phyloP scores from a whole-genome alignment of 2,113 vertebrate genomes.

The Phaetusa simplex region DNA sequence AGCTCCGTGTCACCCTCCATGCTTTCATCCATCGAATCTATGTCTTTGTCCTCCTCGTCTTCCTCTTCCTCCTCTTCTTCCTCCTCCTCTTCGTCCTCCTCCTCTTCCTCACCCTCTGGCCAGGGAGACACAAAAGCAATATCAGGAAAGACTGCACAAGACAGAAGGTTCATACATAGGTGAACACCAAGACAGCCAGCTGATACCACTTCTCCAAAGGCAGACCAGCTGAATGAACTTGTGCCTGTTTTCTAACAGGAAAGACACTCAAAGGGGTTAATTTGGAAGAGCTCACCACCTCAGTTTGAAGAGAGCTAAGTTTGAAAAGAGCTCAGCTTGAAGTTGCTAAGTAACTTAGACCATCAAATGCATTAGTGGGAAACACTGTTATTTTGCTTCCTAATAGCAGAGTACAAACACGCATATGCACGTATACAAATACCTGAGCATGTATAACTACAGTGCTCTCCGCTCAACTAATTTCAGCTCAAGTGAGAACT shows the following conservation, averaged over 20 bases:
- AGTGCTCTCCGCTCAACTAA: background rate
- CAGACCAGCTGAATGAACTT: background rate
- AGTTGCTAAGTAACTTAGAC: background rate
- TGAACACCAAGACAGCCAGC: background rate
- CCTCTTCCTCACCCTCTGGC: conserved; percentile 80
- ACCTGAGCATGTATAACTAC: background rate
- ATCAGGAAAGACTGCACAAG: background rate
- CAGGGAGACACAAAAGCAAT: background rate
- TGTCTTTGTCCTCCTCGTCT: conserved; percentile 86
- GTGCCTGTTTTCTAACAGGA: background rate
- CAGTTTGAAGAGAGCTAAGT: too few relatives aligned
- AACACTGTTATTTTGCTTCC: background rate
- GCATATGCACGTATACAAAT: background rate
- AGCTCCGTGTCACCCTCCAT: conserved; percentile 83
- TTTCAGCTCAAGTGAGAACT: background rate
- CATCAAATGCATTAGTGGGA: background rate
- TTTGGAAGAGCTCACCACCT: background rate
- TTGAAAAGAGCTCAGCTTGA: background rate
- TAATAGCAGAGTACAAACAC: background rate
- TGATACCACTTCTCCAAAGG: background rate
- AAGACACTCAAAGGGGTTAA: background rate
- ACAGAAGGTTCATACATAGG: background rate
- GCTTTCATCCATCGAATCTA: conserved; percentile 81
- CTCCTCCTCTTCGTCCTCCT: conserved; percentile 85
- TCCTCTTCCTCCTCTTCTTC: conserved; percentile 85